Conservation (phyloP, 2,113 vertebrate species). For the Gracilinanus agilis region DNA sequence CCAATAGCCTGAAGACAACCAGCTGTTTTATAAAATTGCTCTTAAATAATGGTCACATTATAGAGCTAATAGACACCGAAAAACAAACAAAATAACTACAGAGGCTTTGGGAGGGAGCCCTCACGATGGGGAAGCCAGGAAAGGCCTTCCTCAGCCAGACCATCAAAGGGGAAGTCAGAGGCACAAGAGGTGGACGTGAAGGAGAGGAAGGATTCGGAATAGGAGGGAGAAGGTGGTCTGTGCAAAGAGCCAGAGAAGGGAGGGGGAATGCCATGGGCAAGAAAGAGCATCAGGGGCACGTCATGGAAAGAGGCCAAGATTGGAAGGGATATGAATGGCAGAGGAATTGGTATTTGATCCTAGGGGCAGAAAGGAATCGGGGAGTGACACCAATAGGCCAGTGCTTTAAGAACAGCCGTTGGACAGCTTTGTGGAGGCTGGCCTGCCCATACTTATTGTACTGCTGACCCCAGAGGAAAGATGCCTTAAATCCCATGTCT, state of each 20-base stretch:
- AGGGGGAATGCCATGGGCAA: not conserved
- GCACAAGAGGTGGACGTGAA: not conserved
- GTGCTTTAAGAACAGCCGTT: not conserved
- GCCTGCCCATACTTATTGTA: not conserved
- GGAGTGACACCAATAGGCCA: not conserved
- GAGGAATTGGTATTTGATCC: not conserved
- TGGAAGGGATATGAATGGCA: not conserved
- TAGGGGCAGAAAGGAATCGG: not conserved
- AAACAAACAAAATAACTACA: constrained; percentile 6
- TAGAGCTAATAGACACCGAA: constrained; percentile 39
- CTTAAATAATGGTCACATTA: constrained; percentile 63
- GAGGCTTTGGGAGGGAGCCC: not conserved
- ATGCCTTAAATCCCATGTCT: not conserved
- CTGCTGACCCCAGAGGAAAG: not conserved
- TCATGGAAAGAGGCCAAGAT: not conserved
- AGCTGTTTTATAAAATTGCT: not conserved
- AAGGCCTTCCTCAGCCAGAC: not conserved
- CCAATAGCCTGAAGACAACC: not conserved
- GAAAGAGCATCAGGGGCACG: not conserved
- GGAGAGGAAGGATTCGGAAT: not conserved
- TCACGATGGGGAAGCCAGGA: not conserved
- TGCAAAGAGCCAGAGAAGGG: not conserved
- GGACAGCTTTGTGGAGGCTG: not conserved
- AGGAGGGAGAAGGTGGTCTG: not conserved
- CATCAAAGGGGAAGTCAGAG: not conserved